A percentile compares a stretch with the other conserved stretches of the same genome.
Evolutionary conservation across 2,888 invertebrate species (phyloP).

Genomic region (Alloscopus bannaensis): DNA sequence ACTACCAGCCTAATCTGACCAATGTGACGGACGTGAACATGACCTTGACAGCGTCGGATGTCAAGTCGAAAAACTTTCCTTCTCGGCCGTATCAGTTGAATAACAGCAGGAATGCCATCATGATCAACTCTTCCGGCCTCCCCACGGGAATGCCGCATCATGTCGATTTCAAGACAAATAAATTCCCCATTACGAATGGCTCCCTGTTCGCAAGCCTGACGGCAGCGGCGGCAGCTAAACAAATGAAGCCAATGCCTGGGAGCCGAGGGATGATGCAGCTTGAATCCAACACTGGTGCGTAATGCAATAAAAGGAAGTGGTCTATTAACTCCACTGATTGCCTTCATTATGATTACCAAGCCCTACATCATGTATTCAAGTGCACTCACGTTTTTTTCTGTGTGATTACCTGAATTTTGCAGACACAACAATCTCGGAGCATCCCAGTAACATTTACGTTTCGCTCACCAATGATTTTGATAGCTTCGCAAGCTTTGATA

Average conservation of each 20-base stretch:
- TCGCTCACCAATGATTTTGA: conserved; percentile 66
- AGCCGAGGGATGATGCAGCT: conserved; percentile 42
- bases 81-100: conserved; percentile 43
- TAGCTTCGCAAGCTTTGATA: conserved; percentile 65
- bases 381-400: neutral
- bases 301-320: conserved; percentile 38
- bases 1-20: conserved; percentile 57
- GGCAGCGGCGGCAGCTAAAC: conserved; percentile 56
- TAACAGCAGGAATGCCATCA: conserved; percentile 46
- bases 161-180: conserved; percentile 60
- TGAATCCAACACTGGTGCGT: conserved; percentile 45
- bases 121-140: conserved; percentile 40
- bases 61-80: conserved; percentile 42
- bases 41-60: conserved; percentile 50
- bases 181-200: conserved; percentile 69
- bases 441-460: conserved; percentile 60
- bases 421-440: conserved; percentile 59
- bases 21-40: conserved; percentile 59
- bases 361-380: neutral
- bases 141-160: conserved; percentile 39
- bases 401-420: conserved; percentile 7
- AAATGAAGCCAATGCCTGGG: conserved; percentile 1
- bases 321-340: conserved; percentile 49
- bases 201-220: conserved; percentile 67
- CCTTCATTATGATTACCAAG: conserved; percentile 2